Base-by-base conservation (phyloP, 1,140 invertebrate genomes). In the Bombus soroeensis region DNA sequence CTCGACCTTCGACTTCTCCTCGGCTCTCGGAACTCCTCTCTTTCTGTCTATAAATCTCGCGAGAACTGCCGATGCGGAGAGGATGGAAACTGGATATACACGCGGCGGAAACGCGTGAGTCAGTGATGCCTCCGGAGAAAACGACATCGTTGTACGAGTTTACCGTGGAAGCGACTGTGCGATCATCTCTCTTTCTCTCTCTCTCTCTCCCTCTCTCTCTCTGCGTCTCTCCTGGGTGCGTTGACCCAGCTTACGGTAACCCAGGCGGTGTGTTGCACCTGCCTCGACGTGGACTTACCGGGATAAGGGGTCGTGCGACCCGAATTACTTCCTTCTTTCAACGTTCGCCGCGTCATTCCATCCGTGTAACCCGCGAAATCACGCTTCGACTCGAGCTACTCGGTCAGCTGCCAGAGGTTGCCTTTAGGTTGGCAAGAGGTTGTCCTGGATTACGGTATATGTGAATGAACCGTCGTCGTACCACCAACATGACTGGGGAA, bases 201-300 rank as follows among this genome's bases (percentile, higher is more conserved):
- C 32, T 64, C 13, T 32, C 15, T 66, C 15, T 66, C 15, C 34
- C 64, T 66, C 64, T 34, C 32, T 68, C 32, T 18, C 13, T 68
- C 66, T 68, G n/a, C 64, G 15, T 85, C 82, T 53, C 32, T 25
- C 3, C 53, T 39, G 92, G 90, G 93, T 93, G 92, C 93, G 92
- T 93, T 93, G 93, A 94, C 93, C 93, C 81, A 91, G 90, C 93
- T 94, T 93, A 93, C 92, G 93, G 93, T 93, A 93, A 92, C 91
- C 89, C 85, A 91, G 89, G 71, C 87, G 76, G 88, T 59, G 71
- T 91, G 90, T 90, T 93, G 93, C 93, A 94, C 93, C 93, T 94
- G 93, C 90, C 90, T 91, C 85, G 85, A 18, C 83, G 81, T 83
- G 64, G 85, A 91, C 85, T 93, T 92, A 92, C 89, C 90, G 87